These are phyloP conservation scores for Thunnus maccoyii DNA, from an alignment of 2,113 vertebrate genomes.

Conservation along the genomic window DNA sequence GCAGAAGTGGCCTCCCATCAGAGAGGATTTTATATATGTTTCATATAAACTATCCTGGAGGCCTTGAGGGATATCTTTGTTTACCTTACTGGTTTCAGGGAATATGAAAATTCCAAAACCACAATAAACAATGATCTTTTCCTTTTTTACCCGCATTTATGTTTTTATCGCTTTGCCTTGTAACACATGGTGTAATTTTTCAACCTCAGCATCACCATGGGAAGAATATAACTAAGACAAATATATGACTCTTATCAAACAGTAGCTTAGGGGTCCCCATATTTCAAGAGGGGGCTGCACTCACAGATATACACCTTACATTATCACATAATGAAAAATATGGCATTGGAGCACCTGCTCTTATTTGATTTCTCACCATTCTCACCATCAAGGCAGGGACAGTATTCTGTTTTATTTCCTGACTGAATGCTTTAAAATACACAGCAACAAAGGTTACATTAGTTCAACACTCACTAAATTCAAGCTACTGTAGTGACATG, in stretches of 20 bases:
- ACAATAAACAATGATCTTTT: constrained; percentile 40
- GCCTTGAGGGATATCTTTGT: constrained; percentile 36
- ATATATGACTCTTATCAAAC: constrained; percentile 61
- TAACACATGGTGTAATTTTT: constrained; percentile 34
- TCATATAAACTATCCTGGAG: constrained; percentile 32
- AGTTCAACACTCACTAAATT: constrained; percentile 1
- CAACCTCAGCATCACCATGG: constrained; percentile 38
- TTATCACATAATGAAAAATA: constrained; percentile 39
- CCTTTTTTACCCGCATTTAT: constrained; percentile 32
- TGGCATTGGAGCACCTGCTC: not conserved
- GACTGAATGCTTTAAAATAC: not conserved
- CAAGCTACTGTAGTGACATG: not conserved
- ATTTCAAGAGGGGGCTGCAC: constrained; percentile 20
- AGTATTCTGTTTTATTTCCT: not conserved
- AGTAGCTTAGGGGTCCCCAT: constrained; percentile 42
- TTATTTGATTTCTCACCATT: constrained; percentile 15
- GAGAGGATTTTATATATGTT: constrained; percentile 34
- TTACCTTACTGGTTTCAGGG: constrained; percentile 40
- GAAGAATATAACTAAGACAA: constrained; percentile 53
- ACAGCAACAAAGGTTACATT: not conserved
- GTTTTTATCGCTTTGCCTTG: constrained; percentile 48
- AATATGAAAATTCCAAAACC: constrained; percentile 46
- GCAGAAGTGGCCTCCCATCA: constrained; percentile 13
- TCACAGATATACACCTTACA: constrained; percentile 17
- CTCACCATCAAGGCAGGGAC: not conserved